Percentiles rank a stretch among this genome's conserved stretches.
These are phyloP conservation scores for Metridium senile DNA, from an alignment of 92 coral and sea anemone genomes.

Conservation along the genomic window DNA sequence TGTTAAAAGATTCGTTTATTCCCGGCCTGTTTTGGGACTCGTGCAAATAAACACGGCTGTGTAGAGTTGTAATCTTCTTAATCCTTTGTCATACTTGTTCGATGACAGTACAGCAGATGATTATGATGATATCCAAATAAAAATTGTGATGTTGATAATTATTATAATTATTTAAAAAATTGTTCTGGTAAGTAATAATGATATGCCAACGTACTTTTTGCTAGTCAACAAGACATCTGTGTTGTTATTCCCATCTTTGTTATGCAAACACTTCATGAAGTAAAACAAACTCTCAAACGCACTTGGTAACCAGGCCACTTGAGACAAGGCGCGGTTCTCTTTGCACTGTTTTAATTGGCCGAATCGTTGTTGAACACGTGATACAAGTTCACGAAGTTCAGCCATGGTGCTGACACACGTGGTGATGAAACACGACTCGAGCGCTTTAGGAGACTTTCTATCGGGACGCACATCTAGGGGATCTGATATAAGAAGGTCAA, in stretches of 20 bases:
- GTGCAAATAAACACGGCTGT: too few species aligned
- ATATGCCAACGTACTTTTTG: conserved; percentile 63
- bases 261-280: conserved; percentile 75
- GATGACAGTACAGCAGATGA: too few species aligned
- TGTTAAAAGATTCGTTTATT: too few species aligned
- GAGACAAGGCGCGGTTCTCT: conserved; percentile 74
- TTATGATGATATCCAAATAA: too few species aligned
- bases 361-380: conserved; percentile 68
- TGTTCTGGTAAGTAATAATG: too few species aligned
- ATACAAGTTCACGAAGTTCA: conserved; percentile 64
- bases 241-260: conserved; percentile 56
- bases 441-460: conserved; percentile 7
- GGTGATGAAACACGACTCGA: conserved; percentile 68
- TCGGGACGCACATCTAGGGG: not conserved
- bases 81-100: too few species aligned
- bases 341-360: conserved; percentile 65
- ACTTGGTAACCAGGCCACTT: conserved; percentile 69
- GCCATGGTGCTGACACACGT: conserved; percentile 75
- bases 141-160: too few species aligned
- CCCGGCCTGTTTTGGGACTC: too few species aligned
- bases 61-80: too few species aligned
- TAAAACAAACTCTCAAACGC: conserved; percentile 61
- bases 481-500: not conserved
- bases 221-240: conserved; percentile 56
- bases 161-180: too few species aligned